These are phyloP conservation scores for Silurus meridionalis DNA, from an alignment of 2,113 vertebrate species.

Conservation along the genomic window DNA sequence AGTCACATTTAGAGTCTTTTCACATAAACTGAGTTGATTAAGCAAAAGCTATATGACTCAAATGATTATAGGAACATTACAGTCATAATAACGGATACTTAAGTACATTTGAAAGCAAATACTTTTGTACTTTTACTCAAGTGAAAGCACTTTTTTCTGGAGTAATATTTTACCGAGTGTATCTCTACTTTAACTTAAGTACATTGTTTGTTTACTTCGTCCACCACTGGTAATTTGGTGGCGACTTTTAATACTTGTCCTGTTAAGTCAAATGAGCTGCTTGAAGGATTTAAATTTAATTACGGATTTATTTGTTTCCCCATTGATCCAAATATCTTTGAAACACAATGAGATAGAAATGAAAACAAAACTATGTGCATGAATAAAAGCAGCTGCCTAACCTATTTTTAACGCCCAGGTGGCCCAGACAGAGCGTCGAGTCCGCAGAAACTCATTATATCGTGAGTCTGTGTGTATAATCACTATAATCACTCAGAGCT, in stretches of 20 bases:
- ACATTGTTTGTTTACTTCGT: too few relatives aligned
- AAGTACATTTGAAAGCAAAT: too few relatives aligned
- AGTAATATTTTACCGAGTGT: too few relatives aligned
- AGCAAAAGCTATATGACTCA: too few relatives aligned
- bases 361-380: slow-evolving; percentile 30
- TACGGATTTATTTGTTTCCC: slow-evolving; percentile 26
- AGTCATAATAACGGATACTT: too few relatives aligned
- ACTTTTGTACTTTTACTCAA: too few relatives aligned
- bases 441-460: slow-evolving; percentile 34
- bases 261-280: slow-evolving; percentile 21
- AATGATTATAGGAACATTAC: too few relatives aligned
- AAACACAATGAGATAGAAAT: slow-evolving; percentile 3
- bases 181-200: too few relatives aligned
- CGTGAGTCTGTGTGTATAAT: background rate
- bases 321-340: slow-evolving; percentile 18
- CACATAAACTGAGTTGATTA: too few relatives aligned
- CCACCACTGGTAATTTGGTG: background rate
- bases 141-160: too few relatives aligned
- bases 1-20: too few relatives aligned
- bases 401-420: slow-evolving; percentile 53
- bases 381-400: slow-evolving; percentile 38
- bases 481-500: background rate
- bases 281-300: slow-evolving; percentile 33
- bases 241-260: background rate
- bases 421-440: slow-evolving; percentile 27